phyloP scores from a whole-genome alignment of 2,113 vertebrate genomes.

The Suncus etruscus region DNA sequence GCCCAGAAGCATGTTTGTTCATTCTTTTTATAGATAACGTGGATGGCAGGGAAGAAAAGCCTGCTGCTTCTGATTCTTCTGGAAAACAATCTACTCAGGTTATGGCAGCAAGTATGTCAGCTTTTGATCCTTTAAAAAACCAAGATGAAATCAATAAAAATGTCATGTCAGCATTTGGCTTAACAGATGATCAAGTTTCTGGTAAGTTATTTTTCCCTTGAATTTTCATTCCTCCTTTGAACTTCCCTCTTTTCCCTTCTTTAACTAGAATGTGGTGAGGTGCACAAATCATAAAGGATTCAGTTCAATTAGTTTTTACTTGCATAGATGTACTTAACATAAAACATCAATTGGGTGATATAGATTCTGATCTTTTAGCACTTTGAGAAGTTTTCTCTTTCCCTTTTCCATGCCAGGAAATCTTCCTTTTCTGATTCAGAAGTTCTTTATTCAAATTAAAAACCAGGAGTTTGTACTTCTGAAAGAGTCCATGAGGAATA shows the following conservation, averaged over 20 bases:
- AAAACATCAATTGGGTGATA: not conserved
- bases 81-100: conserved; percentile 95
- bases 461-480: not conserved
- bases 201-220: conserved; percentile 86
- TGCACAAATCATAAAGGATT: not conserved
- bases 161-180: conserved; percentile 97
- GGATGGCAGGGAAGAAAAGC: conserved; percentile 93
- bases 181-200: conserved; percentile 95
- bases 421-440: not conserved
- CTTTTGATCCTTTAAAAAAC: conserved; percentile 98
- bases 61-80: conserved; percentile 90
- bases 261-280: conserved; percentile 34
- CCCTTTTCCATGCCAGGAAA: not conserved
- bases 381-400: not conserved
- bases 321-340: not conserved
- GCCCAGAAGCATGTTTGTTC: conserved; percentile 45
- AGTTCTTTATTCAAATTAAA: conserved; percentile 50
- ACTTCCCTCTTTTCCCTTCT: not conserved
- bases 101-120: conserved; percentile 98
- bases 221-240: not conserved
- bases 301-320: not conserved
- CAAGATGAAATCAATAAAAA: conserved; percentile 99
- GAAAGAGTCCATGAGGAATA: not conserved
- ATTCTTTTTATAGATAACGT: conserved; percentile 87
- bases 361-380: not conserved